Percentiles rank a stretch among this genome's conserved stretches.
phyloP scores from a whole-genome alignment of 1,140 invertebrate genomes.

The Drosophila lowei region DNA sequence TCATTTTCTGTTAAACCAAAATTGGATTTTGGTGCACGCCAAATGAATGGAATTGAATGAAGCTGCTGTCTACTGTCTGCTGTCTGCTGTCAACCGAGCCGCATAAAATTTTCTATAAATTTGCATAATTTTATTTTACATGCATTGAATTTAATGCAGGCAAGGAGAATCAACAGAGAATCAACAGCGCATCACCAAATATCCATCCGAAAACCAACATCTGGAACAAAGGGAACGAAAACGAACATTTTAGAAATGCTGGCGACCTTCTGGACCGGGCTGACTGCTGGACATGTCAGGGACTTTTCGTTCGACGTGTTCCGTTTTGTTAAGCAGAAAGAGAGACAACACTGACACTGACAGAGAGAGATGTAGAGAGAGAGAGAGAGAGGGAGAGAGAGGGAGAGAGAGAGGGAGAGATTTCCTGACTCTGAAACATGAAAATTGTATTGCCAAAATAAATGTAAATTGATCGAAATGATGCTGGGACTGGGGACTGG shows the following conservation, averaged over 20 bases:
- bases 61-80: constrained; percentile 6
- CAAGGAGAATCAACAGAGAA: neutral
- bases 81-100: constrained; percentile 1
- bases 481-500: neutral
- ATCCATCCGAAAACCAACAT: constrained; percentile 33
- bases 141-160: constrained; percentile 55
- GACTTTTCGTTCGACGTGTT: constrained; percentile 32
- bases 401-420: neutral
- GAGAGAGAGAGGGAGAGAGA: no score
- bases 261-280: constrained; percentile 22
- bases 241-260: constrained; percentile 20
- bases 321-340: constrained; percentile 31
- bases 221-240: constrained; percentile 32
- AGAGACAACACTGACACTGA: constrained; percentile 6
- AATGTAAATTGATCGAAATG: constrained; percentile 46
- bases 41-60: constrained; percentile 15
- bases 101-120: constrained; percentile 52
- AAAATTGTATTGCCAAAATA: constrained; percentile 40
- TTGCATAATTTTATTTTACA: constrained; percentile 72
- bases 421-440: constrained; percentile 43
- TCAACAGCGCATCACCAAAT: constrained; percentile 18
- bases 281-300: constrained; percentile 25
- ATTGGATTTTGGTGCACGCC: constrained; percentile 34
- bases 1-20: constrained; percentile 37
- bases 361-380: no score